These are phyloP conservation scores for Emydura subglobosa DNA, from an alignment of 2,113 vertebrate species.

Conservation along the genomic window DNA sequence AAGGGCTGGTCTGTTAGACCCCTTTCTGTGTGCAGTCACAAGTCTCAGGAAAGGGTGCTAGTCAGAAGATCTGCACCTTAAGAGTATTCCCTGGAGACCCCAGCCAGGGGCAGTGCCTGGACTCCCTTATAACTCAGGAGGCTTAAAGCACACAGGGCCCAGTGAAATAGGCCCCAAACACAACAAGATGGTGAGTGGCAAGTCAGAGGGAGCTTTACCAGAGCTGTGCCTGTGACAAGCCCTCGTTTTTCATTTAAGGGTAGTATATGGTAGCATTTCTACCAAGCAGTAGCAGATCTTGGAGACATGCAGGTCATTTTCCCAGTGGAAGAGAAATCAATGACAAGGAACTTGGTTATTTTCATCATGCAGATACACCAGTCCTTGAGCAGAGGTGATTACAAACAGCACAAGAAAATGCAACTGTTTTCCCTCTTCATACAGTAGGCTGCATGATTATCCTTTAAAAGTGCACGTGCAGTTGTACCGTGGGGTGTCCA, in stretches of 20 bases:
- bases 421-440: not conserved
- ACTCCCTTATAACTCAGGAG: not conserved
- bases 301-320: not conserved
- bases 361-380: not conserved
- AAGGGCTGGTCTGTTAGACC: not conserved
- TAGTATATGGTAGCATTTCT: not conserved
- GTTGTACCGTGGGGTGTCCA: not conserved
- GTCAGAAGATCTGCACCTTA: not conserved
- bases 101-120: too few relatives aligned
- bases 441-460: not conserved
- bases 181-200: not conserved
- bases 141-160: not conserved
- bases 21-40: not conserved
- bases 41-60: not conserved
- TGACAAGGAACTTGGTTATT: not conserved
- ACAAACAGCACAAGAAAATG: not conserved
- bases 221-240: not conserved
- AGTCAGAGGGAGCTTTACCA: not conserved
- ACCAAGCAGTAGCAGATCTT: not conserved
- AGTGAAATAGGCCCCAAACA: not conserved
- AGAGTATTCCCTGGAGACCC: not conserved
- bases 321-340: constrained; percentile 8
- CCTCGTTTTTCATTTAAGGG: constrained; percentile 34
- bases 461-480: not conserved
- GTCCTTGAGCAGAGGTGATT: constrained; percentile 2